phyloP scores from a whole-genome alignment of 2,888 invertebrate species.

The Leucophora obtusa region DNA sequence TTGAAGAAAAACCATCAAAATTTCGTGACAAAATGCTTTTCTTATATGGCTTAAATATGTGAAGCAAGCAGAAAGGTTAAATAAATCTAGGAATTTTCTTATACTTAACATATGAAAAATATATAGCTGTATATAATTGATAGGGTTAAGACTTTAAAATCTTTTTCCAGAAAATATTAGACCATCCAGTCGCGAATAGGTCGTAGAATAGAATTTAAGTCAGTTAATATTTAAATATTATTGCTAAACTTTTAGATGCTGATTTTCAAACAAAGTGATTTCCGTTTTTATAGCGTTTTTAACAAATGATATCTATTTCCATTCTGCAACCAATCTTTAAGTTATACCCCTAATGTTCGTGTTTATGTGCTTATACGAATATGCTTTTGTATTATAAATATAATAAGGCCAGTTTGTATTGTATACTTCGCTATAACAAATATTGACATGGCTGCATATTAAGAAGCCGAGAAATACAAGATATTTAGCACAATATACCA shows the following conservation, averaged over 20 bases:
- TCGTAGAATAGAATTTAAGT: no score
- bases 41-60: background rate
- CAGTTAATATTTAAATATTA: no score
- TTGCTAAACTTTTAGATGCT: no score
- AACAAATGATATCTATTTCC: no score
- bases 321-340: no score
- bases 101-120: conserved; percentile 18
- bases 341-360: no score
- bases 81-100: conserved; percentile 17
- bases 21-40: conserved; percentile 48
- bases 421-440: conserved; percentile 36
- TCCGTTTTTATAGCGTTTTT: no score
- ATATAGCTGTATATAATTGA: background rate
- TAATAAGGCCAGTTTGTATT: conserved; percentile 44
- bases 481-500: conserved; percentile 10
- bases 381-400: background rate
- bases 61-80: conserved; percentile 11
- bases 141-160: no score
- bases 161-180: no score
- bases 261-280: no score
- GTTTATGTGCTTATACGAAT: background rate
- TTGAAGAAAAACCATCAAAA: conserved; percentile 14
- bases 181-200: no score
- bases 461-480: conserved; percentile 31
- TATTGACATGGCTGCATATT: conserved; percentile 57